phyloP scores from a whole-genome alignment of 1,140 invertebrate species.

The Patella vulgata region DNA sequence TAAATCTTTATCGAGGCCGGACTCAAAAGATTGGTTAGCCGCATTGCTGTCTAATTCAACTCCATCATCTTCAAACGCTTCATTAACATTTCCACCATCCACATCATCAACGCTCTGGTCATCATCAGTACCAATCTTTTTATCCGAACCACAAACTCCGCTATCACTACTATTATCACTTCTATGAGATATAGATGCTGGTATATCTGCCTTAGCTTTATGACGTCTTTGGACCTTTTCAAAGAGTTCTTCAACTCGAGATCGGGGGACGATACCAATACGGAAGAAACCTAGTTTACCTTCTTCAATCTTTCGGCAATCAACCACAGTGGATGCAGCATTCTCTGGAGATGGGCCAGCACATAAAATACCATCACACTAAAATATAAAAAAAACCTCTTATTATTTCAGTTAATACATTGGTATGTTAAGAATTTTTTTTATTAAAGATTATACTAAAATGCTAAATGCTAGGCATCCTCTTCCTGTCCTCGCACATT shows the following conservation, averaged over 20 bases:
- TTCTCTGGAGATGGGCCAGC: conserved; percentile 52
- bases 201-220: background rate
- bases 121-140: background rate
- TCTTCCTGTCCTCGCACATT: no score
- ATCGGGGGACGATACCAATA: conserved; percentile 47
- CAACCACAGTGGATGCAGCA: conserved; percentile 51
- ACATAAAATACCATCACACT: conserved; percentile 54
- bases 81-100: background rate
- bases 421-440: no score
- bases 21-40: no score
- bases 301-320: conserved; percentile 41
- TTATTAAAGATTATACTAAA: no score
- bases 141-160: conserved; percentile 26
- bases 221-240: conserved; percentile 25
- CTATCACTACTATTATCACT: conserved; percentile 20
- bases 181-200: background rate
- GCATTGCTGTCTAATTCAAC: no score
- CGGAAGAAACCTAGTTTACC: conserved; percentile 50
- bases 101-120: background rate
- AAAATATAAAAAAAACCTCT: conserved; percentile 17
- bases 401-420: no score
- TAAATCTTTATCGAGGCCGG: no score
- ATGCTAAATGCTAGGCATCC: no score
- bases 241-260: conserved; percentile 44
- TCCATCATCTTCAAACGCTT: background rate